phyloP scores from a whole-genome alignment of 2,113 vertebrate genomes.

The Megaceryle torquata region DNA sequence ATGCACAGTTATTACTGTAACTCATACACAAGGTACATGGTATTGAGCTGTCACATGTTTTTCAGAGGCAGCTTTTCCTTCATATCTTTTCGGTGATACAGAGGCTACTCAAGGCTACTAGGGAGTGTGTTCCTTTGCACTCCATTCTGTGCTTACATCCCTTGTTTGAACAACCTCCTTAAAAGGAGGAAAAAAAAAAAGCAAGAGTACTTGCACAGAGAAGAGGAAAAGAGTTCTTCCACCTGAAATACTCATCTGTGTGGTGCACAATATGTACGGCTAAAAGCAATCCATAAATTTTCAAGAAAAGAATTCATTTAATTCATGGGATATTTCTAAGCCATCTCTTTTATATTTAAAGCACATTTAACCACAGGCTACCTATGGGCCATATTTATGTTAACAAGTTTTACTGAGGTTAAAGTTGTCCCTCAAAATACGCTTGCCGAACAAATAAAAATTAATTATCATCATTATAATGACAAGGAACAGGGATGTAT shows the following conservation, averaged over 20 bases:
- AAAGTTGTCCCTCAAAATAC: slow-evolving; percentile 4
- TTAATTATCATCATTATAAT: not conserved
- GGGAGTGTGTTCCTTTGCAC: rapidly evolving
- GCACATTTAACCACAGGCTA: not conserved
- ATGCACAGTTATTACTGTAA: not conserved
- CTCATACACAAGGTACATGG: not conserved
- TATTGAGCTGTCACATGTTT: not conserved
- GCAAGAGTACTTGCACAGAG: not conserved
- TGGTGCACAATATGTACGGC: rapidly evolving
- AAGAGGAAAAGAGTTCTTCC: not conserved
- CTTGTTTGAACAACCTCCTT: not conserved
- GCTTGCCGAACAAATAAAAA: not conserved
- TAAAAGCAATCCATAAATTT: not conserved
- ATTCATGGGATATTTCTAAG: not conserved
- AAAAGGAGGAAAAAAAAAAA: not conserved
- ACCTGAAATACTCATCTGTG: not conserved
- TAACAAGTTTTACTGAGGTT: not conserved
- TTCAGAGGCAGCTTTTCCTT: not conserved
- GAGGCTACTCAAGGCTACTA: not conserved
- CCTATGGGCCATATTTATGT: not conserved
- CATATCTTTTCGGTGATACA: not conserved
- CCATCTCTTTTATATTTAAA: not conserved
- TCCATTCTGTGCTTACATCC: rapidly evolving
- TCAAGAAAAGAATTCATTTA: not conserved
- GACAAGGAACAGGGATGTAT: not conserved